Evolutionary conservation across 1,140 invertebrate genomes (phyloP), one percentile per base, ranked within the genome.

Genomic region (Lithobius niger): DNA sequence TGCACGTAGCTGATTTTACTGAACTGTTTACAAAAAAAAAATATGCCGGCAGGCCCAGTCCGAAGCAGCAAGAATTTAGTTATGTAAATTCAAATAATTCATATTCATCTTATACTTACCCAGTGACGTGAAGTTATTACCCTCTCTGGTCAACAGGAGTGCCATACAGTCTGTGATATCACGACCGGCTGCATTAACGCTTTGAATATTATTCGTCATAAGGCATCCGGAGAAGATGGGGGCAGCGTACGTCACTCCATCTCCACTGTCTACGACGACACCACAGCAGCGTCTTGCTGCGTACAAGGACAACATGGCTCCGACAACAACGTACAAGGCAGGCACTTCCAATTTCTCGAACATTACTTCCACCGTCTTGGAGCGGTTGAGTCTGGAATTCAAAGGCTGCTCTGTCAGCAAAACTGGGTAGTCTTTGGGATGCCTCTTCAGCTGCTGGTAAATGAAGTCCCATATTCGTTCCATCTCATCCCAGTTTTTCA

Each of bases 401-500:
- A 76, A 63, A 21, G 74, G 74, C 28, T 75, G 74, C 58, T 76
- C 74, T 24, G 75, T 77, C 43, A 76, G 59, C 27, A 77, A 65
- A 25, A 78, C 75, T 27, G 76, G 75, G 61, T 76, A 75, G 52
- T 77, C 75, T 56, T 77, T 75, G 13, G 77, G 77, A 52, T 76
- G 77, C 52, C 79, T 76, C 61, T 77, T 71, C 53, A 79, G 67
- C 65, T 79, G 78, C 61, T 79, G 79, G 71, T 68, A 74, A n/a
- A n/a, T n/a, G 65, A 79, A 79, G 60, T 78, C 73, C 77, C 77
- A 79, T 47, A 79, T 75, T 58, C 71, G 68, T 59, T 79, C 76
- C 78, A 79, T 79, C 57, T 80, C 76, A 57, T 77, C 75, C 75
- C 76, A 77, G 67, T 77, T 77, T 55, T 73, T 77, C 52, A 79